These are phyloP conservation scores for Austrolebias charrua DNA, from an alignment of 2,797 vertebrate genomes.

Conservation along the genomic window DNA sequence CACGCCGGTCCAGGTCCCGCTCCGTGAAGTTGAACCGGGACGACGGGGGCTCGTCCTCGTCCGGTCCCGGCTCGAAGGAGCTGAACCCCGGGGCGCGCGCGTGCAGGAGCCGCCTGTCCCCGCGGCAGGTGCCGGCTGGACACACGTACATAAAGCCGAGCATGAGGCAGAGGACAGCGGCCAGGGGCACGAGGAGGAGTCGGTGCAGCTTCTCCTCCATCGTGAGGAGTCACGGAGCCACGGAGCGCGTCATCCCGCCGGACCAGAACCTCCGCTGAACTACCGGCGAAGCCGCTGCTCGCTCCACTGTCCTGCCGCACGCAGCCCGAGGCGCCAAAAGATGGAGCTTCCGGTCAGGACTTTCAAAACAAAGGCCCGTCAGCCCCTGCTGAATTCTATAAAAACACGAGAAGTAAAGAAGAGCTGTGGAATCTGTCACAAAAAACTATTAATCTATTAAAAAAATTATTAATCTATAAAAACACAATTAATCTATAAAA, in stretches of 20 bases:
- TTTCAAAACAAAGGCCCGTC: slow-evolving; percentile 39
- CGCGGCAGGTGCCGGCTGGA: slow-evolving; percentile 73
- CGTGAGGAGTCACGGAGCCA: slow-evolving; percentile 58
- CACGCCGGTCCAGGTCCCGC: slow-evolving; percentile 85
- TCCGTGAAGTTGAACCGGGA: slow-evolving; percentile 85
- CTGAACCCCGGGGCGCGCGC: slow-evolving; percentile 54
- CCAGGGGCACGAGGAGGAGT: slow-evolving; percentile 87
- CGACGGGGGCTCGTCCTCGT: slow-evolving; percentile 75
- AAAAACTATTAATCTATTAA: too few species aligned
- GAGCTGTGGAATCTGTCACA: too few species aligned
- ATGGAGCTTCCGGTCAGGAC: background rate
- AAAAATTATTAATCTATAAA: too few species aligned
- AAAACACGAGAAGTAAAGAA: too few species aligned
- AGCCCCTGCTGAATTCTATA: too few species aligned
- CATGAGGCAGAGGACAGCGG: slow-evolving; percentile 87
- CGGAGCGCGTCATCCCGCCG: slow-evolving; percentile 62
- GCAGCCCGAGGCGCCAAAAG: slow-evolving; percentile 38
- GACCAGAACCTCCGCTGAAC: slow-evolving; percentile 31
- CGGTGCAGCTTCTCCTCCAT: slow-evolving; percentile 93
- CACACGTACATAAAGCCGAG: slow-evolving; percentile 92
- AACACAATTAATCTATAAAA: too few species aligned
- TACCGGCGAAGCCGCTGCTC: slow-evolving; percentile 45
- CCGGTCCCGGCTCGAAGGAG: slow-evolving; percentile 71
- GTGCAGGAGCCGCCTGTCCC: slow-evolving; percentile 56
- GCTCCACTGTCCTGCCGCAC: slow-evolving; percentile 51